Base-by-base conservation (phyloP, 2,113 vertebrate genomes). In the Perccottus glenii region DNA sequence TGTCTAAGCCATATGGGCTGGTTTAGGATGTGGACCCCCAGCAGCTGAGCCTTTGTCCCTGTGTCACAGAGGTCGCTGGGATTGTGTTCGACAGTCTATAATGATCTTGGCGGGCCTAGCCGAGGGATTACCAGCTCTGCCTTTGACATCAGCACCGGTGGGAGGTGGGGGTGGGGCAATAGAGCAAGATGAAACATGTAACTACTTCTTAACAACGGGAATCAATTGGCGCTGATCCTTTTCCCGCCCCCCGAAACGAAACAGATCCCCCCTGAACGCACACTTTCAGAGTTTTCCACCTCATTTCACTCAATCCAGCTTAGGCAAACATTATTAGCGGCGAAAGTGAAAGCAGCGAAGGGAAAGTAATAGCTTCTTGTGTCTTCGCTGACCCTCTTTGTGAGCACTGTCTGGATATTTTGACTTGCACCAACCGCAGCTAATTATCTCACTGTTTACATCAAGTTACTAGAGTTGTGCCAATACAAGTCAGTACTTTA, bases 41-140 rank as follows among this genome's bases (percentile, higher is more conserved):
- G 87, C 91, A 90, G 91, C 91, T 90, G 87, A 88, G 77, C 50
- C 90, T 92, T 93, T 93, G 91, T 93, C 71, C 78, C 50, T 2
- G 55, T 87, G 91, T 91, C 88, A 85, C 86, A 83, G 70, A 88
- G 93, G 91, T 90, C 84, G 55, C 76, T 16, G 87, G 90, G 89
- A 92, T 92, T 93, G 91, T 93, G 92, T 93, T 92, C 91, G 89
- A 92, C 77, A 93, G 92, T 93, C 92, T 93, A 92, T 93, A 93
- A 93, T 92, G 93, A 92, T 91, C 88, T 80, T 85, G 88, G 87
- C 85, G 19, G 67, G 81, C 82, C 84, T 78, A 88, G 87, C 68
- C 33, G 60, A 61, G 75, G 89, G 92, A 92, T 93, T 93, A 93
- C 75, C 60, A 77, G 78, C 68, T 64, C 83, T 77, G 75, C 66